Evolutionary conservation across 2,113 vertebrate species (phyloP), one percentile per base, ranked within the genome.

Genomic region (Cervus canadensis): DNA sequence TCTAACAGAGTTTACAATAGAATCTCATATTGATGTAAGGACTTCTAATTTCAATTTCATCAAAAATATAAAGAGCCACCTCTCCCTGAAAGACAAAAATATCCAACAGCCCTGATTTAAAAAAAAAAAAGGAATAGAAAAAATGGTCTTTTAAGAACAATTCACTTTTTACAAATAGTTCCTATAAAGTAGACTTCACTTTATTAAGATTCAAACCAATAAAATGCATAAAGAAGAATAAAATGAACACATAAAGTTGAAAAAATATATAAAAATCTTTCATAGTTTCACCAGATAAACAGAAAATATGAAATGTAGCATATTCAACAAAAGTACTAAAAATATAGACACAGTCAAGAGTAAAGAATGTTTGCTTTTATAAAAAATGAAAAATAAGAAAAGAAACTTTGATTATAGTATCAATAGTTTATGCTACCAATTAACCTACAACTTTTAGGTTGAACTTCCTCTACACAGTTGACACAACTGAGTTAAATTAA

Each of bases 31-130:
- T 94, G 23, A 87, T 48, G 59, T 86, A 25, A 30, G 71, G 78
- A 92, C 56, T n/a, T 90, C 43, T 60, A 83, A 79, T 90, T 97
- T 95, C 16, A 84, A 71, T 71, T 95, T 78, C 11, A 92, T 87
- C 15, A 87, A 84, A 94, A 90, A 52, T 33, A 83, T 88, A 60
- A 97, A 92, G 33, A 85, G 6, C 6, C 3, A 23, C 7, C 7
- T 60, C 14, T 64, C 6, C 14, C 7, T 91, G n/a, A 84, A 92
- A 92, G 17, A 93, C 33, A 91, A 93, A 86, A 16, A 76, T 85
- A 40, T 17, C 21, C 26, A 59, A n/a, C 3, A 81, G 2, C 21
- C 15, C 52, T 30, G 17, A 40, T 74, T 82, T 95, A 50, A 16
- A 5, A n/a, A 43, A 23, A 4, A 19, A 79, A 57, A 81, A 76